These are phyloP conservation scores for Drosophila pectinifera DNA, from an alignment of 1,140 invertebrate genomes.

Conservation along the genomic window DNA sequence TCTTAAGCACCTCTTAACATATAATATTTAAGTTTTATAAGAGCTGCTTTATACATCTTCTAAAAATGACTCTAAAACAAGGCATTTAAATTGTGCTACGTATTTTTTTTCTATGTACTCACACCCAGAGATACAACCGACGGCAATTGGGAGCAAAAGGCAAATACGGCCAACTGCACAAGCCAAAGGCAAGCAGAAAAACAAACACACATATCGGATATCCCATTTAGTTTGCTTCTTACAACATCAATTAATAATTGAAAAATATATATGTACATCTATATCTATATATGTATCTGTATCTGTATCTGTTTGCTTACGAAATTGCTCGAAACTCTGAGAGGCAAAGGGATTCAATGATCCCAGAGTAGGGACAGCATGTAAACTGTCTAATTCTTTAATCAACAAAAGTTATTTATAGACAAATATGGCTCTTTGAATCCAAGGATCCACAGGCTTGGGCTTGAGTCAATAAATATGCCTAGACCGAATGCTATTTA, in stretches of 20 bases:
- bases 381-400: constrained; percentile 37
- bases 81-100: too few relatives aligned
- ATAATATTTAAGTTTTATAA: too few relatives aligned
- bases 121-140: constrained; percentile 2
- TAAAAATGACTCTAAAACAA: too few relatives aligned
- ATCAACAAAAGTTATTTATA: constrained; percentile 31
- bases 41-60: too few relatives aligned
- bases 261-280: constrained; percentile 54
- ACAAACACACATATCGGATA: constrained; percentile 20
- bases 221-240: constrained; percentile 42
- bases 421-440: neutral
- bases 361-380: neutral
- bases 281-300: neutral
- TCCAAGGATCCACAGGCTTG: neutral
- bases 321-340: constrained; percentile 14
- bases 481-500: neutral
- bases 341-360: constrained; percentile 3
- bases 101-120: neutral
- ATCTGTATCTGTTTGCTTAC: constrained; percentile 15
- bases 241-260: constrained; percentile 71
- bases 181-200: constrained; percentile 38
- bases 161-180: constrained; percentile 44
- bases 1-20: too few relatives aligned
- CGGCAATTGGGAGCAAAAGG: constrained; percentile 41
- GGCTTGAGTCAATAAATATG: neutral